These are phyloP conservation scores for Lichenostomus cassidix DNA, from an alignment of 2,113 vertebrate species.

Conservation along the genomic window DNA sequence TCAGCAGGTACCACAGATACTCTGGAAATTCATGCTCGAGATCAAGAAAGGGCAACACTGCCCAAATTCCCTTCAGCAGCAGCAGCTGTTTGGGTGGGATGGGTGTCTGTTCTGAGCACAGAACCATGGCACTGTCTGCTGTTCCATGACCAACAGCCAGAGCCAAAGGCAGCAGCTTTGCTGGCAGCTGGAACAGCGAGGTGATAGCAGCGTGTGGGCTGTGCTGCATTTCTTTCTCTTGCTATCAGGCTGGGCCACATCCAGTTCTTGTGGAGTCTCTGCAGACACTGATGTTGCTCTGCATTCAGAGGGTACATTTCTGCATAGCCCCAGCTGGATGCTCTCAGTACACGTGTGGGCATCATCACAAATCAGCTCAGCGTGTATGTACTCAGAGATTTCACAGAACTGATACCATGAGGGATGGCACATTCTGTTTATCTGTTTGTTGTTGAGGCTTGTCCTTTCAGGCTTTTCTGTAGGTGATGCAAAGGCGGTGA, in stretches of 20 bases:
- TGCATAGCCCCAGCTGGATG: background rate
- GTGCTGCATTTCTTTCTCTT: background rate
- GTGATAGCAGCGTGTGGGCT: background rate
- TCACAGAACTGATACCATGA: background rate
- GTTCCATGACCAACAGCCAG: background rate
- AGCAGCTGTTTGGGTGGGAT: background rate
- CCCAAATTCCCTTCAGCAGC: no score
- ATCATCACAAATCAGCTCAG: background rate
- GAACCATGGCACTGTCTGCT: background rate
- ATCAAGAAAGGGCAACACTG: background rate
- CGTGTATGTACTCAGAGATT: rapidly evolving
- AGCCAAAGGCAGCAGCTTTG: background rate
- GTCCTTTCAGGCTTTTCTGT: background rate
- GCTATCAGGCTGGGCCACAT: background rate
- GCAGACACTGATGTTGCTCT: background rate
- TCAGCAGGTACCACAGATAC: background rate
- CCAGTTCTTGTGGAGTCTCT: background rate
- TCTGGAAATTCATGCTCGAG: rapidly evolving
- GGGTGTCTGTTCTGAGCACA: background rate
- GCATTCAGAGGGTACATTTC: background rate
- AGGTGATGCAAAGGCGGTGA: background rate
- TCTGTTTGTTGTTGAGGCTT: background rate
- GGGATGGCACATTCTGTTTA: background rate
- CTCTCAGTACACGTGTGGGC: background rate
- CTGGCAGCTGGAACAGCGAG: background rate